Evolutionary conservation across 2,888 invertebrate species (phyloP).

Genomic region (Philhelius pedissequus): DNA sequence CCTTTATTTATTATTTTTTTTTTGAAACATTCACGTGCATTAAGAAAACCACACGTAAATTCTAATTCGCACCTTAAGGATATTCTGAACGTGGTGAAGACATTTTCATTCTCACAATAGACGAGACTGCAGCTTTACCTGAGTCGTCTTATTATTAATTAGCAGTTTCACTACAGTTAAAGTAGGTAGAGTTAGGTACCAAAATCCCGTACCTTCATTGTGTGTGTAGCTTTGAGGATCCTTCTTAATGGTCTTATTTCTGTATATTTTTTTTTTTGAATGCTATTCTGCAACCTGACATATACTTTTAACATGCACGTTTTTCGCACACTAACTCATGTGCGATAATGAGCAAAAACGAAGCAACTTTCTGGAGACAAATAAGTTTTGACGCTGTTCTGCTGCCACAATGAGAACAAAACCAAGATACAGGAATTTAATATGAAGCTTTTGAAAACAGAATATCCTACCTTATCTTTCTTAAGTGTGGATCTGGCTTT

Average conservation of each 20-base stretch:
- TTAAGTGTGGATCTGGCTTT: not conserved
- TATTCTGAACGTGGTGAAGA: constrained; percentile 4
- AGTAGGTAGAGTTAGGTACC: not conserved
- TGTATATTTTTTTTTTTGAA: not conserved
- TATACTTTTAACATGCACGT: not conserved
- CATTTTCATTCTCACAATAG: constrained; percentile 23
- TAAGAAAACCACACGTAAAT: constrained; percentile 1
- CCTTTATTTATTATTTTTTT: not conserved
- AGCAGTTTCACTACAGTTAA: constrained; percentile 27
- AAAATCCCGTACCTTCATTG: too few relatives aligned
- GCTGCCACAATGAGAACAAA: not conserved
- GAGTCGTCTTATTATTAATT: constrained; percentile 48
- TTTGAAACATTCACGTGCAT: not conserved
- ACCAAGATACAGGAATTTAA: not conserved
- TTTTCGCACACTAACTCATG: not conserved
- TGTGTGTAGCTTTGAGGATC: too few relatives aligned
- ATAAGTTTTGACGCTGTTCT: not conserved
- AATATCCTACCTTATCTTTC: not conserved
- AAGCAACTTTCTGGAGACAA: not conserved
- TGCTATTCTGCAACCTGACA: not conserved
- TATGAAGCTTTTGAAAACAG: not conserved
- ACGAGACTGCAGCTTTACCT: constrained; percentile 10
- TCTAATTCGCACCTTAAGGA: constrained; percentile 19
- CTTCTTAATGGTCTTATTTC: not conserved
- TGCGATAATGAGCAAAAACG: constrained; percentile 2